Base-by-base conservation (phyloP, 2,888 invertebrate species). In the Lydus trimaculatus region DNA sequence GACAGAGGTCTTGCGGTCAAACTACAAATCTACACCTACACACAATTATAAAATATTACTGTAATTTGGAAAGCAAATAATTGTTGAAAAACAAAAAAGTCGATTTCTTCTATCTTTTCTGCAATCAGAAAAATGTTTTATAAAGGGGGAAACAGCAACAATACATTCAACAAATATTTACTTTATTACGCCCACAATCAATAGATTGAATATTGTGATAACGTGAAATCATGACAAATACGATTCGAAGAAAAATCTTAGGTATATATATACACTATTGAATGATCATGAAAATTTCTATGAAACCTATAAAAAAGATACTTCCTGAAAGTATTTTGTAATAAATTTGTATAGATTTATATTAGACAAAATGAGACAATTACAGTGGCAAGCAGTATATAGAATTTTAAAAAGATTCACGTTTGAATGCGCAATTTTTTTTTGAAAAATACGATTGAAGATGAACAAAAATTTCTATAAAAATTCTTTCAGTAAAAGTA, bases 1-100 rank as follows among this genome's bases (percentile, higher is more conserved):
- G 25, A 56, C 56, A 25, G 56, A 6, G 52, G 52, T 56, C 52
- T 48, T 48, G 48, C 48, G 48, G 48, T 48, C 20, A 48, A 48
- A 48, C 48, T 56, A 23, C 48, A 48, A 48, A 23, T 48, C 13
- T 7, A 56, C 52, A 56, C 52, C 52, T 56, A 56, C 56, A 56
- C 56, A 56, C 56, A 15, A 25, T 56, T 25, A 25, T n/a, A 56
- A n/a, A n/a, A 56, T 13, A 23, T 56, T 56, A 56, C 56, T 15
- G 56, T 56, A 56, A 25, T 56, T 25, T 56, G 9, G 1, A 9
- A 48, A 20, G 2, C 9, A 7, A 48, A 48, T 5, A n/a, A 43
- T 43, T n/a, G n/a, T n/a, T n/a, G n/a, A n/a, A n/a, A n/a, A n/a
- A n/a, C n/a, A 48, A 2, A 48, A 1, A 20, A 20, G 13, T 6